phyloP scores from a whole-genome alignment of 37 sponge, comb jelly and placozoan species.

The Beroe ovata region DNA sequence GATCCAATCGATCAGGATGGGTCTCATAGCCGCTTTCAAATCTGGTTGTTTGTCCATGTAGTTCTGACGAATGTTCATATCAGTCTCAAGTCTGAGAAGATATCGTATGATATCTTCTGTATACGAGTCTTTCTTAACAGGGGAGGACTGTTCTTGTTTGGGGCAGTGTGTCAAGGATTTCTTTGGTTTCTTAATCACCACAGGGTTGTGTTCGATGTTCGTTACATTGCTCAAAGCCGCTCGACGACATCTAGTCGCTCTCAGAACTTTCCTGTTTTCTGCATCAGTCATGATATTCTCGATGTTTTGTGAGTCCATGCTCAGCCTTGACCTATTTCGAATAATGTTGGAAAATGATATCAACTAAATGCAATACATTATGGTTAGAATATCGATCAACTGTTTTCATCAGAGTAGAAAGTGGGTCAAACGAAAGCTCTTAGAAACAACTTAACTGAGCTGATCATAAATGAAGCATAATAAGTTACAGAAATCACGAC shows the following conservation, averaged over 20 bases:
- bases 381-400: no score
- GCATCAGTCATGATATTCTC: background rate
- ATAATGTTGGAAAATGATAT: no score
- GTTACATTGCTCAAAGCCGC: background rate
- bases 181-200: constrained; percentile 12
- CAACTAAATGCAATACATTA: no score
- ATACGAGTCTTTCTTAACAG: constrained; percentile 20
- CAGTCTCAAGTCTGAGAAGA: background rate
- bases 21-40: constrained; percentile 34
- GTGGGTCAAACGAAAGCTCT: no score
- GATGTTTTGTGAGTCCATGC: background rate
- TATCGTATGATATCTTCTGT: constrained; percentile 10
- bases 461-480: no score
- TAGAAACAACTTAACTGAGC: no score
- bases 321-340: background rate
- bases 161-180: background rate
- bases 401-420: no score
- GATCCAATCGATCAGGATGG: constrained; percentile 53
- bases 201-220: background rate
- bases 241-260: constrained; percentile 41
- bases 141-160: background rate
- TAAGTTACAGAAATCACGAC: no score
- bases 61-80: background rate
- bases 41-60: constrained; percentile 63
- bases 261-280: background rate